A percentile compares a stretch with the other conserved stretches of the same genome.
phyloP scores from a whole-genome alignment of 2,113 vertebrate genomes.

The Crotalus horridus region DNA sequence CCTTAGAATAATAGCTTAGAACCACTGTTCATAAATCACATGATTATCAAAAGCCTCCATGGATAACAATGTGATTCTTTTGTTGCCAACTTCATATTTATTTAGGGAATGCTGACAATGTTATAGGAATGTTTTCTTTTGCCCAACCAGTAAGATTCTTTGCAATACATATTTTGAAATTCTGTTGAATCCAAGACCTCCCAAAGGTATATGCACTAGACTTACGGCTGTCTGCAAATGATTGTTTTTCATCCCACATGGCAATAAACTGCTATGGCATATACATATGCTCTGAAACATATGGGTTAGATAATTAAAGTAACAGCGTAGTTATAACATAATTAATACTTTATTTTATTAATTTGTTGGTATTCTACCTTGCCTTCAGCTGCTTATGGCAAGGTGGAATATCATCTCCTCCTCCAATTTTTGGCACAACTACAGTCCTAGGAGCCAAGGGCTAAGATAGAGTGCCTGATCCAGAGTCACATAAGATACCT shows the following conservation, averaged over 20 bases:
- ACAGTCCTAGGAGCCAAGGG: neutral
- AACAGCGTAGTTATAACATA: slow-evolving; percentile 3
- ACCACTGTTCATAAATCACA: neutral
- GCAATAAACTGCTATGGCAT: neutral
- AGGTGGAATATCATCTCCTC: neutral
- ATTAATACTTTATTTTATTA: neutral
- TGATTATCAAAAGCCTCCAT: neutral
- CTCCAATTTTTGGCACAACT: neutral
- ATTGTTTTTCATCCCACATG: neutral
- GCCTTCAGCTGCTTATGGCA: neutral
- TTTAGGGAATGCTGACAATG: neutral
- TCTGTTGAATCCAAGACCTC: neutral
- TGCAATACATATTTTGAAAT: neutral
- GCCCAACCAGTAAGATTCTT: neutral
- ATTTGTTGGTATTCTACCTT: neutral
- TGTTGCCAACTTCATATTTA: neutral
- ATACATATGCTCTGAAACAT: neutral
- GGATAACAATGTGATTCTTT: neutral
- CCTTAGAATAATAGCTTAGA: neutral
- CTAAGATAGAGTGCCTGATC: neutral
- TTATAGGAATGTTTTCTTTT: neutral
- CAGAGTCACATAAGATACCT: neutral
- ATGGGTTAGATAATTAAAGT: neutral
- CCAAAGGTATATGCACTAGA: neutral
- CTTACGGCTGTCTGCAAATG: neutral